Evolutionary conservation across 2,113 vertebrate genomes (phyloP), one percentile per base, ranked within the genome.

Genomic region (Megaceryle maxima): DNA sequence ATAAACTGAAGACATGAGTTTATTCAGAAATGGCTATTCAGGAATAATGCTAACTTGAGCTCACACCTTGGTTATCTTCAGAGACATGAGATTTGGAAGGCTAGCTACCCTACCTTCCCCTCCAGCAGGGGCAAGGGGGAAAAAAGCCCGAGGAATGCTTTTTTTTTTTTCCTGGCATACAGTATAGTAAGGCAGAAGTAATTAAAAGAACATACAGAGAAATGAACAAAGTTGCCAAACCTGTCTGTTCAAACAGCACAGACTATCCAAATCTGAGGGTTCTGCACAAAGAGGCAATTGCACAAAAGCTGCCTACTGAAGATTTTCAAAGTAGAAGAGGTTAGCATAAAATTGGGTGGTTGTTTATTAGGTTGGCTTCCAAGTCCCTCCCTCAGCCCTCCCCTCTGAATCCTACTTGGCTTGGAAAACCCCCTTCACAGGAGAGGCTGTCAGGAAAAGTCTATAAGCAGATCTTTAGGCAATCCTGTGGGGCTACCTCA

Each of bases 391-490:
- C 74, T 46, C 5, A 2, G 56, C 48, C 37, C 43, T 31, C 6
- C 46, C 22, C 6, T 5, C 35, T 63, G 66, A 77, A 86, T 44
- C n/a, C 63, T 86, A 16, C 46, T 74, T 11, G 1, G 51, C 56
- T 28, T 84, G 91, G 92, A 93, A 96, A 96, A 92, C 17, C 86
- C 89, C 86, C 48, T 78, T 79, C 57, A 79, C 13, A 66, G 62
- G 15, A 87, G 22, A 79, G 17, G 68, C 83, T 63, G 83, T 84
- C 76, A 92, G 51, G 46, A 88, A 86, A 37, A 72, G 64, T 22
- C 77, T 87, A 37, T 68, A 68, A 79, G 80, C 44, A 93, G 88
- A 90, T 29, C 57, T 88, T 85, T 4, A 63, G 41, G 88, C 80
- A 93, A 85, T 51, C 76, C 86, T 16, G 39, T 75, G 57, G 62